Conservation (phyloP, 1,140 invertebrate species). For the Drosophila littoralis region DNA sequence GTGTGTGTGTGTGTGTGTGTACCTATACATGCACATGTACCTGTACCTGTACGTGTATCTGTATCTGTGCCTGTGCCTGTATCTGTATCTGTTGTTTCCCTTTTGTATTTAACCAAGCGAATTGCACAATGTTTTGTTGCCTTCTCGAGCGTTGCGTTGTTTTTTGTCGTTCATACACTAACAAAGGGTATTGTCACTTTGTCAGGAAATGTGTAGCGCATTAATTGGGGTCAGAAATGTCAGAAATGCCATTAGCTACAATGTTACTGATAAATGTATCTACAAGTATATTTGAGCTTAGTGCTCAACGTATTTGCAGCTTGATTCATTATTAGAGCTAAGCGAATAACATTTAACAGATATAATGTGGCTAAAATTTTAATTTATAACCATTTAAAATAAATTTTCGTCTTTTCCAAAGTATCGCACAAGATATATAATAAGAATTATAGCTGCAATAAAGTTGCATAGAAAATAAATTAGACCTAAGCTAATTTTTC, state of each 20-base stretch:
- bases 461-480: too few relatives aligned
- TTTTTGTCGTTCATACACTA: constrained; percentile 14
- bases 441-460: too few relatives aligned
- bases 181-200: neutral
- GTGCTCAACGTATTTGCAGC: too few relatives aligned
- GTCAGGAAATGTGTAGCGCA: neutral
- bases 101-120: constrained; percentile 48
- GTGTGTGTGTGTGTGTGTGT: constrained; percentile 11
- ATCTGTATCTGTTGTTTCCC: constrained; percentile 45
- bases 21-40: neutral
- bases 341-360: neutral
- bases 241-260: too few relatives aligned
- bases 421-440: too few relatives aligned
- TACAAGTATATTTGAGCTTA: neutral
- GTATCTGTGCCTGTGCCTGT: constrained; percentile 15
- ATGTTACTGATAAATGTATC: too few relatives aligned
- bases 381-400: too few relatives aligned
- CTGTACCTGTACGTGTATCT: constrained; percentile 18
- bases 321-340: neutral
- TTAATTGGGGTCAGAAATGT: neutral
- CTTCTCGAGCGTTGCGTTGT: constrained; percentile 63
- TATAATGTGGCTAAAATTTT: too few relatives aligned
- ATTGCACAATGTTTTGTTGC: constrained; percentile 58
- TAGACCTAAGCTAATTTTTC: too few relatives aligned
- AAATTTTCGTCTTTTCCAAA: too few relatives aligned